A percentile compares a stretch with the other conserved stretches of the same genome.
Conservation (phyloP, 2,797 vertebrate genomes). For the Menidia menidia region DNA sequence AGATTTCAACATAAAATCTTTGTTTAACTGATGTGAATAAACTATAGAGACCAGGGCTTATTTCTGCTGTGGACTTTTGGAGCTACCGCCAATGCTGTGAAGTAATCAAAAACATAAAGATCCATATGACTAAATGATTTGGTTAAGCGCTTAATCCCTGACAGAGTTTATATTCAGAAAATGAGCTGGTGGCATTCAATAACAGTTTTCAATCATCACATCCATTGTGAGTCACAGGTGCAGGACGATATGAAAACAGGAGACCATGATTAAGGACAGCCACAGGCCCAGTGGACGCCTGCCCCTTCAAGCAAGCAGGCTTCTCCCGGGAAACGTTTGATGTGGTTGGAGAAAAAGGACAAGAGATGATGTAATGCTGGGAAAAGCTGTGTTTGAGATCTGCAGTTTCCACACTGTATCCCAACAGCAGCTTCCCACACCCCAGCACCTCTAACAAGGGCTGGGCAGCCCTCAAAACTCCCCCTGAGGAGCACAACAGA, state of each 20-base stretch:
- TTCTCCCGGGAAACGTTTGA: conserved; percentile 61
- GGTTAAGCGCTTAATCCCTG: background rate
- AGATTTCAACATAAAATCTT: background rate
- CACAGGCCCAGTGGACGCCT: conserved; percentile 39
- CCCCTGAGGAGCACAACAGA: conserved; percentile 76
- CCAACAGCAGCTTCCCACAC: conserved; percentile 70
- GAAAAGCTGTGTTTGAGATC: conserved; percentile 68
- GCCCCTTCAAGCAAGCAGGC: conserved; percentile 53
- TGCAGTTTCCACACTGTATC: conserved; percentile 61
- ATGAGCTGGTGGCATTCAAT: conserved; percentile 8
- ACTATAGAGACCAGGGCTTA: background rate
- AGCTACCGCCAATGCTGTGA: background rate
- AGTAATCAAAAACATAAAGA: background rate
- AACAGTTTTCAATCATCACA: conserved; percentile 17
- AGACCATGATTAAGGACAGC: conserved; percentile 35
- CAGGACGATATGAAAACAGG: conserved; percentile 28
- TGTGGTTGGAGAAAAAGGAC: conserved; percentile 67
- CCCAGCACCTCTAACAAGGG: conserved; percentile 64
- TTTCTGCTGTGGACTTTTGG: background rate
- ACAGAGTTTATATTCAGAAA: background rate
- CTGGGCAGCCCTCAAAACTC: conserved; percentile 67
- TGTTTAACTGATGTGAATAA: too few species aligned
- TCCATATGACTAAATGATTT: background rate
- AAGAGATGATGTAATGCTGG: conserved; percentile 76
- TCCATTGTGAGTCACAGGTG: conserved; percentile 40